A percentile compares a stretch with the other conserved stretches of the same genome.
These are phyloP conservation scores for Diadophis punctatus DNA, from an alignment of 2,113 vertebrate species.

Conservation along the genomic window DNA sequence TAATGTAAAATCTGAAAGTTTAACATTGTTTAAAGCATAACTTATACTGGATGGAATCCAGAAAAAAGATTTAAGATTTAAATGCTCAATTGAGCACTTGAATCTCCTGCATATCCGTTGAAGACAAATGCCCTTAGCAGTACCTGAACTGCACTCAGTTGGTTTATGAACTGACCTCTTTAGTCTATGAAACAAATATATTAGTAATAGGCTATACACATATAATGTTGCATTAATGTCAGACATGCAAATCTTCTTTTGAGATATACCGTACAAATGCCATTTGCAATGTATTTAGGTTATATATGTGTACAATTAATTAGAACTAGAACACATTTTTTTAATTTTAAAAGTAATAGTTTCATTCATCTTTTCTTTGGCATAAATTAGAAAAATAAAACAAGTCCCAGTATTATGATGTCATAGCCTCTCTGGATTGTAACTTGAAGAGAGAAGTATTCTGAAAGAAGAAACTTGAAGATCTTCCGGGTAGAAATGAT, in stretches of 20 bases:
- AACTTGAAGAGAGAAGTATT: neutral
- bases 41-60: neutral
- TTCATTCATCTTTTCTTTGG: neutral
- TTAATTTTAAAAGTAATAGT: neutral
- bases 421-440: neutral
- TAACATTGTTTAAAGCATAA: constrained; percentile 17
- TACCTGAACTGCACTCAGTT: neutral
- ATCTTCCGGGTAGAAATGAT: neutral
- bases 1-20: constrained; percentile 38
- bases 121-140: neutral
- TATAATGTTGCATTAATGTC: neutral
- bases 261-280: neutral
- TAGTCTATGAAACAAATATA: neutral
- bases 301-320: neutral
- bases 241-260: neutral
- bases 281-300: neutral
- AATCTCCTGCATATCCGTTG: neutral
- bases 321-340: neutral
- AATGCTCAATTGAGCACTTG: neutral
- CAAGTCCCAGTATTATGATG: neutral
- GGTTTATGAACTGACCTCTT: neutral
- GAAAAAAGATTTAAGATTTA: neutral
- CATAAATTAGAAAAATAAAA: constrained; percentile 12
- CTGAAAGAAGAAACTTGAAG: neutral
- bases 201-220: neutral